These are phyloP conservation scores for Brachypalpus laphriformis DNA, from an alignment of 2,888 invertebrate species.

Conservation along the genomic window DNA sequence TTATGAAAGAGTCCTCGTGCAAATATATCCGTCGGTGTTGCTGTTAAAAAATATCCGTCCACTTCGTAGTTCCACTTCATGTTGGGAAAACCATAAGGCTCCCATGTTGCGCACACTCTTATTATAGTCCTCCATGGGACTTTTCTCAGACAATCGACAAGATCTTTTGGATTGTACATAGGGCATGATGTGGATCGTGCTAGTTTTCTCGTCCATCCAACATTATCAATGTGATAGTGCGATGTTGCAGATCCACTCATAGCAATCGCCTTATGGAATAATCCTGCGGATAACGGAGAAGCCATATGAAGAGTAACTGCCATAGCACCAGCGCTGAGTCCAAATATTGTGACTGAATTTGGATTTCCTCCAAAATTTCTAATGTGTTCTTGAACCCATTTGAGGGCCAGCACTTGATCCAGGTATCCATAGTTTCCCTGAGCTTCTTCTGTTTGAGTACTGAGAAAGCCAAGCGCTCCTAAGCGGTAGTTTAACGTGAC, in stretches of 20 bases:
- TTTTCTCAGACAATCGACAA: conserved; percentile 84
- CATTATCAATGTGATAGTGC: conserved; percentile 82
- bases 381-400: conserved; percentile 87
- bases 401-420: conserved; percentile 87
- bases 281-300: conserved; percentile 86
- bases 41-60: conserved; percentile 86
- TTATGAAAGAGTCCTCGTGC: conserved; percentile 83
- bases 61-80: too few species aligned
- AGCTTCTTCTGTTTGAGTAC: conserved; percentile 85
- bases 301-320: conserved; percentile 84
- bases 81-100: conserved; percentile 36
- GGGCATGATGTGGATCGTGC: conserved; percentile 85
- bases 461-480: conserved; percentile 84
- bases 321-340: conserved; percentile 82
- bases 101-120: conserved; percentile 55
- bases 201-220: conserved; percentile 85
- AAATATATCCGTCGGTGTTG: conserved; percentile 84
- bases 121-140: too few species aligned
- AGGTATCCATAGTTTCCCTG: conserved; percentile 88
- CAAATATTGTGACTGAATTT: conserved; percentile 85
- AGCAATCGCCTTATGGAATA: conserved; percentile 84
- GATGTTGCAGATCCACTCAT: too few species aligned
- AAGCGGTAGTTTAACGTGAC: conserved; percentile 80
- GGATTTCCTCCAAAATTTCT: conserved; percentile 87
- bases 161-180: conserved; percentile 83